Percentiles rank a stretch among this genome's conserved stretches.
Evolutionary conservation across 1,140 invertebrate genomes (phyloP).

Genomic region (Trypoxylus dichotomus): DNA sequence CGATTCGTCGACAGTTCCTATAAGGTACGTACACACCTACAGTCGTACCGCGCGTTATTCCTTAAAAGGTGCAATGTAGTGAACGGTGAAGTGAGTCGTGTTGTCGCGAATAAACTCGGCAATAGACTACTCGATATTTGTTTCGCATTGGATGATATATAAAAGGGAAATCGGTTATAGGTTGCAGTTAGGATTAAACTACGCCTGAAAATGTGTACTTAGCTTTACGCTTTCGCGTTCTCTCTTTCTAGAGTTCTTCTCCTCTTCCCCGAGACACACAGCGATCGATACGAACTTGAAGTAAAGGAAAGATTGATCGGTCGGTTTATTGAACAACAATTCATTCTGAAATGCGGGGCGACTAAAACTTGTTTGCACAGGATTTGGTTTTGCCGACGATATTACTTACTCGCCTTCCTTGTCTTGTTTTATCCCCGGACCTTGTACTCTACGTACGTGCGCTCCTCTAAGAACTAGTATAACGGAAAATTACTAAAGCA

Average conservation of each 20-base stretch:
- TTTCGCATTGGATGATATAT: too few species aligned
- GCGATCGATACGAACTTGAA: slow-evolving; percentile 6
- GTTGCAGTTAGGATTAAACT: too few species aligned
- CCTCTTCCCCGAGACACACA: not conserved
- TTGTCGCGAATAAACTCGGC: too few species aligned
- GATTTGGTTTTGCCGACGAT: slow-evolving; percentile 4
- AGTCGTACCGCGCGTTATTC: not conserved
- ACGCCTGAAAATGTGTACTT: too few species aligned
- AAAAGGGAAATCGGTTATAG: too few species aligned
- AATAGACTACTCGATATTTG: too few species aligned
- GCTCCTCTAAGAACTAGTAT: not conserved
- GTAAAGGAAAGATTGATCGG: slow-evolving; percentile 18
- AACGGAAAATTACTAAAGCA: not conserved
- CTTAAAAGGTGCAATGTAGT: not conserved
- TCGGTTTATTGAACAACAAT: slow-evolving; percentile 20
- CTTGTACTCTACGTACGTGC: not conserved
- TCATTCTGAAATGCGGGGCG: slow-evolving; percentile 11
- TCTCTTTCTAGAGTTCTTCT: not conserved
- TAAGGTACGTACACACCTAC: not conserved
- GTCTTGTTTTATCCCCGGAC: not conserved
- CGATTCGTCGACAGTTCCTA: not conserved
- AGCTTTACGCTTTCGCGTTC: not conserved
- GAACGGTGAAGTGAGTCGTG: too few species aligned
- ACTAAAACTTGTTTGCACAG: slow-evolving; percentile 17
- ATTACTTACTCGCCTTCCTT: slow-evolving; percentile 3